Evolutionary conservation across 2,888 invertebrate species (phyloP), one percentile per base, ranked within the genome.

Genomic region (Bembecia ichneumoniformis): DNA sequence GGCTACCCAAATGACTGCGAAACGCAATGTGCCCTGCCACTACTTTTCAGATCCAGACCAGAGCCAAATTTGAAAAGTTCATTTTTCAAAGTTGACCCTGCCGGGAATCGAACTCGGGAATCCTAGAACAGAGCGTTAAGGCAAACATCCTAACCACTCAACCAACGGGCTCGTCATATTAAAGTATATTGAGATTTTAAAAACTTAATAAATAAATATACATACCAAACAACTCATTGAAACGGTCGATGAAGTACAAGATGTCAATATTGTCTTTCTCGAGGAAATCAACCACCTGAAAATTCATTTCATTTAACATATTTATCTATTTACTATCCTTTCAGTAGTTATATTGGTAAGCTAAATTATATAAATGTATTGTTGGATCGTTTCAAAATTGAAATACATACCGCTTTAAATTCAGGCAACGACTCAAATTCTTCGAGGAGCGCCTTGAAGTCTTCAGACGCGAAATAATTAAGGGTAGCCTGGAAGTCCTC

Each of bases 181-280:
- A 10, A 40, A 40, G 40, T 40, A 40, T 13, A 40, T 13, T 13
- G n/a, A 40, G 1, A 40, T 11, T 13, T 28, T 13, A 46, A 46
- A 10, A 14, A 46, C n/a, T n/a, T n/a, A 16, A 45, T 43, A 44
- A 20, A 20, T 7, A 20, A 20, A 16, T 15, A 46, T 13, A 66
- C 74, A 71, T 63, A 82, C 82, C 77, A 17, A 84, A 49, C 34
- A 68, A 44, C 0, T 64, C 59, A 53, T 84, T 76, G 49, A 84
- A 47, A 3, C 52, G 34, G 47, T 82, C 75, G 35, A 84, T 56
- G 64, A 80, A 84, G 66, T 56, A 83, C 11, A 66, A 50, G 35
- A 84, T 74, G 49, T 83, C 84, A 43, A 83, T 82, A 53, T 77
- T 77, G 57, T 83, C 77, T 15, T 71, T 67, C 59, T 83, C 81